A percentile compares a stretch with the other conserved stretches of the same genome.
Conservation (phyloP, 2,888 invertebrate species). For the Caenorhabditis sinica region DNA sequence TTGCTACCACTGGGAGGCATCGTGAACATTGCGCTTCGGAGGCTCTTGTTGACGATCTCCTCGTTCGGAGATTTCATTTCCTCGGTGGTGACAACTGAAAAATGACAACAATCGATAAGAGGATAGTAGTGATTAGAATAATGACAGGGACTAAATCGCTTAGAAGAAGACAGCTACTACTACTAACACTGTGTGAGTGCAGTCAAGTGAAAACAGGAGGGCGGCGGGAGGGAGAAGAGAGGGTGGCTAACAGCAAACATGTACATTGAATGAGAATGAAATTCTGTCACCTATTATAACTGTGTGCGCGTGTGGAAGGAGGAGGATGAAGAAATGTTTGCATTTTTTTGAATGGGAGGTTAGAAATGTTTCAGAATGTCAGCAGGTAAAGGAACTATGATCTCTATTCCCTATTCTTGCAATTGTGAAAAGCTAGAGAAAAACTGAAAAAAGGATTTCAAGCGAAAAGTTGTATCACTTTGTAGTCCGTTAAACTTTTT, state of each 20-base stretch:
- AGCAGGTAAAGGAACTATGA: too few species aligned
- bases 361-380: neutral
- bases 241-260: conserved; percentile 57
- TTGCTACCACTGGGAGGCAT: conserved; percentile 32
- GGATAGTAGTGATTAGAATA: neutral
- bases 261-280: conserved; percentile 47
- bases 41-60: conserved; percentile 63
- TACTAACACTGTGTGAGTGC: conserved; percentile 27
- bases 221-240: neutral
- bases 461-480: too few species aligned
- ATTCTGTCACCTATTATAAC: conserved; percentile 50
- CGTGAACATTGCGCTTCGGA: conserved; percentile 59
- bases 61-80: conserved; percentile 67
- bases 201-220: conserved; percentile 48
- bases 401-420: too few species aligned
- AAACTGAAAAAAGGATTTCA: too few species aligned
- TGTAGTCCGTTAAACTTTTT: too few species aligned
- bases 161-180: conserved; percentile 10
- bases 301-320: conserved; percentile 3
- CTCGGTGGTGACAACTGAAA: conserved; percentile 43
- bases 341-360: conserved; percentile 20
- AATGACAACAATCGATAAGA: neutral
- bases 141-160: neutral
- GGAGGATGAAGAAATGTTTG: conserved; percentile 8
- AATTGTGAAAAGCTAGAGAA: too few species aligned